These are phyloP conservation scores for Chanos chanos DNA, from an alignment of 2,797 vertebrate genomes.

Conservation along the genomic window DNA sequence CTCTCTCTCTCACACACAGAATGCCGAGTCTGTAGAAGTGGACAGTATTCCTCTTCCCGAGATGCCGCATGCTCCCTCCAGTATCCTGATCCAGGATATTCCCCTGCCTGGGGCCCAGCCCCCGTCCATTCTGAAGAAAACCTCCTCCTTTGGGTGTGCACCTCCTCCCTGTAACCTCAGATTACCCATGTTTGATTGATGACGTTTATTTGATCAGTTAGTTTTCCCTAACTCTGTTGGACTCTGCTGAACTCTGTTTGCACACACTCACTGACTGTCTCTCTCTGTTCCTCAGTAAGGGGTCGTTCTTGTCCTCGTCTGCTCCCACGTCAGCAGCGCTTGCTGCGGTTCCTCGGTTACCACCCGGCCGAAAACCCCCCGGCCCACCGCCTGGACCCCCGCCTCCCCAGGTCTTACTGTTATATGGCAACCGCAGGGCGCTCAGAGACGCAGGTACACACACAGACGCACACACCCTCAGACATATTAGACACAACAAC, in stretches of 20 bases:
- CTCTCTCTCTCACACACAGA: no score
- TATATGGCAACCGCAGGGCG: constrained; percentile 75
- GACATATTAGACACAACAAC: background rate
- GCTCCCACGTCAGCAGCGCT: constrained; percentile 56
- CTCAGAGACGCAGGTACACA: constrained; percentile 70
- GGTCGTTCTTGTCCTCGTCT: constrained; percentile 46
- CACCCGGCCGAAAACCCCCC: constrained; percentile 91
- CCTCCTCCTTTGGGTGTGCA: constrained; percentile 82
- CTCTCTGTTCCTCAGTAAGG: constrained; percentile 73
- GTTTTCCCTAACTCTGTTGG: background rate
- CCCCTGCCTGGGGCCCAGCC: constrained; percentile 94
- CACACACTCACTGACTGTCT: background rate
- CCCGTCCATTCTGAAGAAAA: constrained; percentile 95
- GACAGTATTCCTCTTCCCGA: constrained; percentile 98
- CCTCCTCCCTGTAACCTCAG: background rate
- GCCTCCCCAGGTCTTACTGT: constrained; percentile 88
- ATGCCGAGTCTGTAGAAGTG: constrained; percentile 95
- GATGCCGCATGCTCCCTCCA: constrained; percentile 97
- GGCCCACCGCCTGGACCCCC: constrained; percentile 93
- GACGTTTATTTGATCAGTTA: background rate
- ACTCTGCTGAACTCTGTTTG: no score
- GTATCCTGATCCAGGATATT: constrained; percentile 96
- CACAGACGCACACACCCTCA: background rate
- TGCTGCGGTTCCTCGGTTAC: constrained; percentile 88
- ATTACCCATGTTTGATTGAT: background rate